Percentiles rank a stretch among this genome's conserved stretches.
Evolutionary conservation across 2,888 invertebrate species (phyloP).

Genomic region (Ecliptopera silaceata): DNA sequence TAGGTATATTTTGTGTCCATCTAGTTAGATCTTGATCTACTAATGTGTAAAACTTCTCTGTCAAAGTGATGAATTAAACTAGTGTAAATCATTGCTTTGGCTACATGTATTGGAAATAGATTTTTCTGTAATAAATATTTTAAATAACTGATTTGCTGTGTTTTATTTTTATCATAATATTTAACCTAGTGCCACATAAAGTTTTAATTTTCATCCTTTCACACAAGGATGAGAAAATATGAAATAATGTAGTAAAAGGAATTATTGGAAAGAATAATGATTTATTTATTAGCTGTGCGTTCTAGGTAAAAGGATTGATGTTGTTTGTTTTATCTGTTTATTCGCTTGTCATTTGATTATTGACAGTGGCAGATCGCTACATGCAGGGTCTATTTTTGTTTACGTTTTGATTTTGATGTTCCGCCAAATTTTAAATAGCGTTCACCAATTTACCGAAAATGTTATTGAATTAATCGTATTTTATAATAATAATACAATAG

Average conservation of each 20-base stretch:
- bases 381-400: constrained; percentile 32
- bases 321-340: too few relatives aligned
- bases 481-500: constrained; percentile 1
- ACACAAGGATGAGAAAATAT: too few relatives aligned
- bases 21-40: neutral
- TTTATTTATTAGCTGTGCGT: too few relatives aligned
- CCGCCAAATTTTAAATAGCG: constrained; percentile 73
- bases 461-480: constrained; percentile 30
- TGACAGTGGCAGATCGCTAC: constrained; percentile 6
- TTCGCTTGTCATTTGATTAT: neutral
- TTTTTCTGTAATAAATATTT: constrained; percentile 19
- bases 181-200: too few relatives aligned
- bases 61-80: neutral
- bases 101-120: constrained; percentile 3
- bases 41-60: neutral
- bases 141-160: neutral
- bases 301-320: too few relatives aligned
- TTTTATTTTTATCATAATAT: neutral
- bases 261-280: too few relatives aligned
- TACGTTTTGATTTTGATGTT: constrained; percentile 57
- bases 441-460: constrained; percentile 31
- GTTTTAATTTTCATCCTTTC: too few relatives aligned
- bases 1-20: too few relatives aligned
- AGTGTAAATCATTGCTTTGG: neutral
- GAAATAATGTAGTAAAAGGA: too few relatives aligned